These are phyloP conservation scores for Hippotragus niger DNA, from an alignment of 2,113 vertebrate genomes.

Conservation along the genomic window DNA sequence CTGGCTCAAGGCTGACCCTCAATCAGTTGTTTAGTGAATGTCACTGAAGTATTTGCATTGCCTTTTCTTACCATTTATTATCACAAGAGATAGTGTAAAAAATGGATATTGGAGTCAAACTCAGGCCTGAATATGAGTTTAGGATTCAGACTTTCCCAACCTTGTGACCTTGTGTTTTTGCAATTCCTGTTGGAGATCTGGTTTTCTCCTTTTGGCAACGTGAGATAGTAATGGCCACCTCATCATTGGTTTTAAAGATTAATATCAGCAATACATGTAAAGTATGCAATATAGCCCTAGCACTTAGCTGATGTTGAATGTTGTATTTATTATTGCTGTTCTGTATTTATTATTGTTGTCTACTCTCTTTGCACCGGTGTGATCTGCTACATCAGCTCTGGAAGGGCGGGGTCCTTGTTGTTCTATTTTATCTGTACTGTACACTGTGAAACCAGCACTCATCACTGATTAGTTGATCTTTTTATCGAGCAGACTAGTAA, in stretches of 20 bases:
- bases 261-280: background rate
- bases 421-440: background rate
- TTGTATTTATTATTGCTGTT: background rate
- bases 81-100: background rate
- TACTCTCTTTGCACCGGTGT: background rate
- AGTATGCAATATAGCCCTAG: background rate
- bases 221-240: background rate
- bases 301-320: background rate
- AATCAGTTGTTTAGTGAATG: accelerated
- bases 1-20: background rate
- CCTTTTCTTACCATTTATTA: background rate
- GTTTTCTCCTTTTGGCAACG: background rate
- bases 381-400: background rate
- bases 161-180: background rate
- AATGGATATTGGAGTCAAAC: background rate
- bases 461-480: conserved; percentile 46
- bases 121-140: background rate
- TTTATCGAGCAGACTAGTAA: conserved; percentile 20
- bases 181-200: background rate
- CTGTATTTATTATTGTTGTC: background rate
- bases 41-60: background rate
- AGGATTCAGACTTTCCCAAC: background rate
- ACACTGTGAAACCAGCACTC: background rate
- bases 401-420: background rate
- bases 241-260: background rate